Conservation (phyloP, 2,113 vertebrate species). For the Pristiophorus japonicus region DNA sequence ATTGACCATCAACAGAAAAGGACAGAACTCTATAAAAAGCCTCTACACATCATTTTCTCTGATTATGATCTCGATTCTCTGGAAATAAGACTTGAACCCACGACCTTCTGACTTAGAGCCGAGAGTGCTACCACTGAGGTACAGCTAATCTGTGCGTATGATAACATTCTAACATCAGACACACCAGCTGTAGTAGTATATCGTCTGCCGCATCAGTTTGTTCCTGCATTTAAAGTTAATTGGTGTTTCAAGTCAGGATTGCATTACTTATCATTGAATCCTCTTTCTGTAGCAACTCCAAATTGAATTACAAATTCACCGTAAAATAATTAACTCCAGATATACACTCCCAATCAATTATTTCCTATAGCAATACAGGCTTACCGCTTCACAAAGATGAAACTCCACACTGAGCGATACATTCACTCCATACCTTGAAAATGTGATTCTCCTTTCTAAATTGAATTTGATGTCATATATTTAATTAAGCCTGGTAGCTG, state of each 20-base stretch:
- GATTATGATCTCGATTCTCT: neutral
- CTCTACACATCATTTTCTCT: too few relatives aligned
- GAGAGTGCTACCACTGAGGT: neutral
- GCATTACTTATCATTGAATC: neutral
- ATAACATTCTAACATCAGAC: neutral
- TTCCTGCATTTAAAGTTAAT: neutral
- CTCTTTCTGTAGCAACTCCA: neutral
- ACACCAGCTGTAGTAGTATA: neutral
- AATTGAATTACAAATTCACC: neutral
- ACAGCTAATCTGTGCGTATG: neutral
- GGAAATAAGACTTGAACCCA: neutral
- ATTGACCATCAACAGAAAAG: too few relatives aligned
- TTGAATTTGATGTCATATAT: conserved; percentile 11
- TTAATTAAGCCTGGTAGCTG: neutral
- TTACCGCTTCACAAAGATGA: neutral
- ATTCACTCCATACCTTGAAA: neutral
- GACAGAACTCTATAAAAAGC: too few relatives aligned
- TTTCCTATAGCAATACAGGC: neutral
- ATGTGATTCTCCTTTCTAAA: neutral
- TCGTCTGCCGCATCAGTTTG: neutral
- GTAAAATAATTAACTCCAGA: neutral
- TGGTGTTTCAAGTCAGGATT: neutral
- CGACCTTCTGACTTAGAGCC: neutral
- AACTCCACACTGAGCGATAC: neutral
- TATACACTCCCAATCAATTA: neutral